Conservation (phyloP, 2,888 invertebrate genomes). For the Sinotaia quadrata region DNA sequence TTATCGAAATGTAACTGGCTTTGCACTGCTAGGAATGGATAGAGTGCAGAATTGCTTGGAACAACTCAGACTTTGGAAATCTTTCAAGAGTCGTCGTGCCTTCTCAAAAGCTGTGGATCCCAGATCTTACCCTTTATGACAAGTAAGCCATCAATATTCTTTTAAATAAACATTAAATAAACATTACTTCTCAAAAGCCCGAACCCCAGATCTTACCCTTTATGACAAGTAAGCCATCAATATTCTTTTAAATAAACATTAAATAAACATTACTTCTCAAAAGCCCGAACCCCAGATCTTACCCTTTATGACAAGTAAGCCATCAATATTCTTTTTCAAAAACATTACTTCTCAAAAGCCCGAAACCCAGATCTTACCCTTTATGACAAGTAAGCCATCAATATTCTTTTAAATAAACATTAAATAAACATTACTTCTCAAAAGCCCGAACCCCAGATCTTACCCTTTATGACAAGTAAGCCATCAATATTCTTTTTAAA, state of each 20-base stretch:
- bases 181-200: neutral
- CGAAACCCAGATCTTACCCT: conserved; percentile 49
- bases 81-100: conserved; percentile 34
- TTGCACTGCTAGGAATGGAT: conserved; percentile 40
- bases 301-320: conserved; percentile 51
- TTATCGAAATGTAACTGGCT: too few relatives aligned
- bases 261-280: neutral
- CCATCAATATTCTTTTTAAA: neutral
- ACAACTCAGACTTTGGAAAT: conserved; percentile 32
- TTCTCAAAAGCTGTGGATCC: conserved; percentile 41
- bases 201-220: conserved; percentile 48
- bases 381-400: conserved; percentile 45
- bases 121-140: conserved; percentile 50
- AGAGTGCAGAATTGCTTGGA: conserved; percentile 47
- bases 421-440: neutral
- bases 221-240: conserved; percentile 45
- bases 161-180: neutral
- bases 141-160: conserved; percentile 34
- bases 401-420: neutral
- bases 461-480: conserved; percentile 50
- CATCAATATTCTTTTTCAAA: neutral
- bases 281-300: conserved; percentile 47
- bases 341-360: neutral
- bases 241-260: neutral
- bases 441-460: conserved; percentile 48